Base-by-base conservation (phyloP, 2,113 vertebrate genomes). In the Hepsetus odoe region DNA sequence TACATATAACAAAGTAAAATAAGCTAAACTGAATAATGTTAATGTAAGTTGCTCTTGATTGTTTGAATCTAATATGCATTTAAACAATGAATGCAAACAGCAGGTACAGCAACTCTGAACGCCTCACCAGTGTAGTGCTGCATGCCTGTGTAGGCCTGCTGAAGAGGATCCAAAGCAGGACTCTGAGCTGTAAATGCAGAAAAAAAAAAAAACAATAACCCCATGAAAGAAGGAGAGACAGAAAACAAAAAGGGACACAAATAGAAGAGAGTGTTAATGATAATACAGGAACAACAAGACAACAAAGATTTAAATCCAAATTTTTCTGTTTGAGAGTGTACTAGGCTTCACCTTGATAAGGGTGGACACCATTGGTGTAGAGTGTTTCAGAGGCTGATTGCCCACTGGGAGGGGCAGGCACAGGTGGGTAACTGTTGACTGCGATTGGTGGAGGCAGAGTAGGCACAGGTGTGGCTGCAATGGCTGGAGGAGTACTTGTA, bases 111-210 rank as follows among this genome's bases (percentile, higher is more conserved):
- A n/a, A 9, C 11, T 20, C 28, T 61, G 58, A 38, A 55, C 16
- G 35, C 53, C 90, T 87, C 80, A 98, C 96, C 96, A 90, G 96
- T 93, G 56, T 98, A 97, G 85, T 97, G 95, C 89, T 98, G 96
- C 95, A 97, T 96, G 80, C 96, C 96, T 0, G 96, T 92, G 2
- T 98, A 98, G 0, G 96, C 95, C 81, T 98, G 96, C 87, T 97
- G 96, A 72, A 97, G 92, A 35, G 95, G 95, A 78, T 97, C 96
- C 91, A 95, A 90, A 0, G 95, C 95, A 0, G 95, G 95, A 93
- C 95, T 97, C 91, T 96, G 95, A 86, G 96, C 96, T 98, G 88
- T 85, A 76, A 9, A n/a, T n/a, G n/a, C n/a, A n/a, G 8, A 49
- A 0, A 77, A 26, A 83, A 28, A 65, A 35, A 49, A n/a, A 28